Evolutionary conservation across 2,113 vertebrate genomes (phyloP), one percentile per base, ranked within the genome.

Genomic region (Bufo bufo): DNA sequence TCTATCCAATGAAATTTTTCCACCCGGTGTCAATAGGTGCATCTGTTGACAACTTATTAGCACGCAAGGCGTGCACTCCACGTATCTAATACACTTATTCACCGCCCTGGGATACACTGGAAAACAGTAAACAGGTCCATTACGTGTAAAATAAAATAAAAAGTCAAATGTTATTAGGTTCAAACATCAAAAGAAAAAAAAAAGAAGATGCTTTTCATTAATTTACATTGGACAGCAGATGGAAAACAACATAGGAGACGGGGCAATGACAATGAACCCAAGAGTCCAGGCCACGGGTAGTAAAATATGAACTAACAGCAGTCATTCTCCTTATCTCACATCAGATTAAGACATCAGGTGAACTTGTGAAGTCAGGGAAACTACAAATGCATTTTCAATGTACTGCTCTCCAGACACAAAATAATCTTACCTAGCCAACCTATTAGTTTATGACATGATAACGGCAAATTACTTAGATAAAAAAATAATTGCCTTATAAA

Each of bases 381-480:
- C 23, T 10, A 16, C 43, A 85, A 77, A 49, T 61, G 10, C 4
- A 4, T 85, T 85, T 59, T 50, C 45, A 9, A 16, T 63, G 71
- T 47, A 49, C 69, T 85, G 50, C 71, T 77, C n/a, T 85, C 56
- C 84, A 85, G 84, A 85, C 71, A 77, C 11, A 77, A 11, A 10
- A 85, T 85, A 85, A 85, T 85, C 84, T 85, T n/a, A 50, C 43
- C 33, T 72, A 74, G 84, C 58, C 84, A 77, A 63, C 11, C 33
- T 56, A 75, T 85, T 61, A 85, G 69, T 63, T 77, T 59, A 77
- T 77, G 75, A 77, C 19, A 63, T 54, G 54, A 85, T 85, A 77
- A 85, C 84, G 9, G 33, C 11, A 77, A 63, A 85, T 63, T 6
- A 77, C 69, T 75, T 47, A 61, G 84, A 77, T 77, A 77, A 85